phyloP scores from a whole-genome alignment of 2,113 vertebrate species.

The Actenoides hombroni region DNA sequence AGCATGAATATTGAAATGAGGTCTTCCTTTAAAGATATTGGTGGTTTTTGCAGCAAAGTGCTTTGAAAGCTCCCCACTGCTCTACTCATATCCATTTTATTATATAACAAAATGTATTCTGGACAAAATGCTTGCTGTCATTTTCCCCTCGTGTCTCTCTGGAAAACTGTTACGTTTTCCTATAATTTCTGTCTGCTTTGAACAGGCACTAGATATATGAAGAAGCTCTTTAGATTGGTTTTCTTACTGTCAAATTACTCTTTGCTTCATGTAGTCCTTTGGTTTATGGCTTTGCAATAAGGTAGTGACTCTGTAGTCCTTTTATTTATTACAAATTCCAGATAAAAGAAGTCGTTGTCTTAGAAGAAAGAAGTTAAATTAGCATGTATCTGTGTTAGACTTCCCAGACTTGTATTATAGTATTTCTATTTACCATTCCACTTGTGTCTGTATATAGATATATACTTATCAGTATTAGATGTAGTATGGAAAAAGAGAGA shows the following conservation, averaged over 20 bases:
- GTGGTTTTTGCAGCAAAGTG: not conserved
- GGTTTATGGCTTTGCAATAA: not conserved
- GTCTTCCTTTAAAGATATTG: not conserved
- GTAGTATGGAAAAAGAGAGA: not conserved
- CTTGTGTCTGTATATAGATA: fast-evolving
- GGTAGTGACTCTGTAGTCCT: not conserved
- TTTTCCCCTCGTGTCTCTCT: not conserved
- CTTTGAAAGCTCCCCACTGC: not conserved
- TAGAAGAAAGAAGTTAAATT: not conserved
- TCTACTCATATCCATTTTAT: not conserved
- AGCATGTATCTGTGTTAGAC: not conserved
- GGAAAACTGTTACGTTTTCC: not conserved
- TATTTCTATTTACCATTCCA: not conserved
- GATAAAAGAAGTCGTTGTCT: not conserved
- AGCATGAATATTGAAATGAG: not conserved
- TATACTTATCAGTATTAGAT: not conserved
- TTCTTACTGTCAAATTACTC: not conserved
- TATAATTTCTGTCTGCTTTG: not conserved
- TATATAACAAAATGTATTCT: not conserved
- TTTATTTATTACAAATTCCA: not conserved
- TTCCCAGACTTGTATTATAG: fast-evolving
- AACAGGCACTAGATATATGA: not conserved
- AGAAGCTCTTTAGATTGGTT: not conserved
- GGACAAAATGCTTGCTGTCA: not conserved
- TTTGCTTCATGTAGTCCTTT: not conserved